phyloP scores from a whole-genome alignment of 1,140 invertebrate genomes.

The Tetraneura akinire region DNA sequence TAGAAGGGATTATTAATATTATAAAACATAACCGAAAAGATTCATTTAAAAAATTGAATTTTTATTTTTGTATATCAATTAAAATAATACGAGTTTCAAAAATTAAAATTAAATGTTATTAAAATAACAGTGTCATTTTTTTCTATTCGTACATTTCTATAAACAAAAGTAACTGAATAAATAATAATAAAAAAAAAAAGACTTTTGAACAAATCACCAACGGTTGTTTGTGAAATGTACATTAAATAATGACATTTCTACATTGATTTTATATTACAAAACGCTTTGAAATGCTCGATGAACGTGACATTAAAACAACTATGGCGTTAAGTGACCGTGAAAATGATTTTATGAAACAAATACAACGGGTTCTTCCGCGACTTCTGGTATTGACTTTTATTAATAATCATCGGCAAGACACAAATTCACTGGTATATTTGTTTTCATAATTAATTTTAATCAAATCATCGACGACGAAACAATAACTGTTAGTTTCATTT shows the following conservation, averaged over 20 bases:
- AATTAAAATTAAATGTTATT: too few species aligned
- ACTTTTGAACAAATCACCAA: too few species aligned
- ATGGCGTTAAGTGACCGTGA: neutral
- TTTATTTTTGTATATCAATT: too few species aligned
- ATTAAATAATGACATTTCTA: neutral
- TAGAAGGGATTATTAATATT: too few species aligned
- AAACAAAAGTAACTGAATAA: too few species aligned
- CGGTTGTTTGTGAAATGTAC: too few species aligned
- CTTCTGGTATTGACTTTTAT: conserved; percentile 6
- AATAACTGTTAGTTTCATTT: neutral
- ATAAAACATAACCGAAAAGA: too few species aligned
- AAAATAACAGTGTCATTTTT: too few species aligned
- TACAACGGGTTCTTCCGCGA: neutral
- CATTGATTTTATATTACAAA: neutral
- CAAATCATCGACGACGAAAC: neutral
- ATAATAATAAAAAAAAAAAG: too few species aligned
- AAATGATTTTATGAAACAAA: neutral
- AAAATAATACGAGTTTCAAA: too few species aligned
- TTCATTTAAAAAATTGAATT: too few species aligned
- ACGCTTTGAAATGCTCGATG: neutral
- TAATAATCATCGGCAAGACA: neutral
- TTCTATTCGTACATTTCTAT: too few species aligned
- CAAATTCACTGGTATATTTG: neutral
- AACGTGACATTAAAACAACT: neutral
- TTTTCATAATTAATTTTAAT: neutral